Evolutionary conservation across 1,140 invertebrate species (phyloP).

Genomic region (Chionoecetes opilio): DNA sequence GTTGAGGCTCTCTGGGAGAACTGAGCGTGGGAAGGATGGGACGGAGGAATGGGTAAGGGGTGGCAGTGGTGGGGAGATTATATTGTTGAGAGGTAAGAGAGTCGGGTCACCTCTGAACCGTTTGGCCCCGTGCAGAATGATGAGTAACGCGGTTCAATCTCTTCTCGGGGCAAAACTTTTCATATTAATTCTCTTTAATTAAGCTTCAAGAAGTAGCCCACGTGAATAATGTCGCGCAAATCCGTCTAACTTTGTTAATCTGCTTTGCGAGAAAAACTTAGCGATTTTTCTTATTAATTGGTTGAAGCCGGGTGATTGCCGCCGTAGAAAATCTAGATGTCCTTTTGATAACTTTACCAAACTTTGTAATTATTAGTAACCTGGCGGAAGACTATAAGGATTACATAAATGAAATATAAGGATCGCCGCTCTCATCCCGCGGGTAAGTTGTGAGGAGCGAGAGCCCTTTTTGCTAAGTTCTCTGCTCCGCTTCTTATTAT

Average conservation of each 20-base stretch:
- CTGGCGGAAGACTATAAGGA: constrained; percentile 66
- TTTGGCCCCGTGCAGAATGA: constrained; percentile 66
- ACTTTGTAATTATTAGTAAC: constrained; percentile 79
- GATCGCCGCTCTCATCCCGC: constrained; percentile 49
- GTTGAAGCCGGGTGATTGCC: constrained; percentile 59
- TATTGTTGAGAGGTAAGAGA: neutral
- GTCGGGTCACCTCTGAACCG: constrained; percentile 61
- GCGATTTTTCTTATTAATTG: constrained; percentile 81
- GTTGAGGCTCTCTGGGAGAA: neutral
- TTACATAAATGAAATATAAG: constrained; percentile 74
- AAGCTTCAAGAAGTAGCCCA: constrained; percentile 80
- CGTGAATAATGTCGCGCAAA: constrained; percentile 80
- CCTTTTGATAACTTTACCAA: constrained; percentile 76
- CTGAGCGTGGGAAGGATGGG: neutral
- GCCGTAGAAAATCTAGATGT: constrained; percentile 70
- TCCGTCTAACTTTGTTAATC: constrained; percentile 81
- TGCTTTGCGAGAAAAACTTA: constrained; percentile 79
- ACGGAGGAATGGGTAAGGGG: neutral
- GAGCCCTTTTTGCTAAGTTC: neutral
- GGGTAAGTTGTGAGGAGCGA: constrained; percentile 56
- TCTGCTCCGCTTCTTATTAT: neutral
- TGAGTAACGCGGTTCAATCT: constrained; percentile 64
- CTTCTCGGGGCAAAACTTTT: constrained; percentile 74
- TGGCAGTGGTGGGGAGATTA: neutral
- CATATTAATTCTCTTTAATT: constrained; percentile 81